Base-by-base conservation (phyloP, 2,888 invertebrate species). In the Lycocerus yunnanus region DNA sequence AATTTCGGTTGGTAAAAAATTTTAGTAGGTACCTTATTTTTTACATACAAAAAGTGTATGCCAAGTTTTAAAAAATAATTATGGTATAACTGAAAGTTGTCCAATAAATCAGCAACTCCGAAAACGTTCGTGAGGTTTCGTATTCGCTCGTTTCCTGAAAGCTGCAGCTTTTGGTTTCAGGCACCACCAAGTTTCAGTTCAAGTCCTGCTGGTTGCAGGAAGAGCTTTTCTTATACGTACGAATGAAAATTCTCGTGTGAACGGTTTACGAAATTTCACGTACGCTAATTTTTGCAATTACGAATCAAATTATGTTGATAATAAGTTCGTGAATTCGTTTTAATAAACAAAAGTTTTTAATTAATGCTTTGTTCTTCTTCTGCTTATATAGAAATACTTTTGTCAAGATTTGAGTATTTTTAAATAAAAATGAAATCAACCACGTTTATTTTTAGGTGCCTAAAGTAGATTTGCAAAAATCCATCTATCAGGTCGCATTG, bases 131-230 rank as follows among this genome's bases (percentile, higher is more conserved):
- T 66, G 66, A 13, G 67, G 27, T 43, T 63, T 78, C 79, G 81
- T 71, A 21, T 67, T 58, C 69, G 65, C 68, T 77, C 80, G 78
- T 68, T 69, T 61, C 75, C 76, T 76, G 80, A 79, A 79, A 79
- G 79, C 78, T 79, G 75, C 78, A 78, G 79, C 78, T 77, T 79
- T 76, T 74, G 77, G 70, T 73, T 75, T 75, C 75, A 70, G 75
- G 72, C 68, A 18, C 75, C 67, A 58, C 20, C 69, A 67, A 70
- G 63, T 72, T 60, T 75, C 70, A 75, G 75, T 75, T 63, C 68
- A 67, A 67, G 65, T 73, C 75, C 73, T 72, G 75, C 75, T 66
- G 68, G 72, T 71, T 68, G 69, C 69, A 72, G 75, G 75, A 66
- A 63, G 71, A 72, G 69, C 43, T 75, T 75, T 72, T 69, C 43